Base-by-base conservation (phyloP, 2,797 vertebrate species). In the Eleutherodactylus coqui region DNA sequence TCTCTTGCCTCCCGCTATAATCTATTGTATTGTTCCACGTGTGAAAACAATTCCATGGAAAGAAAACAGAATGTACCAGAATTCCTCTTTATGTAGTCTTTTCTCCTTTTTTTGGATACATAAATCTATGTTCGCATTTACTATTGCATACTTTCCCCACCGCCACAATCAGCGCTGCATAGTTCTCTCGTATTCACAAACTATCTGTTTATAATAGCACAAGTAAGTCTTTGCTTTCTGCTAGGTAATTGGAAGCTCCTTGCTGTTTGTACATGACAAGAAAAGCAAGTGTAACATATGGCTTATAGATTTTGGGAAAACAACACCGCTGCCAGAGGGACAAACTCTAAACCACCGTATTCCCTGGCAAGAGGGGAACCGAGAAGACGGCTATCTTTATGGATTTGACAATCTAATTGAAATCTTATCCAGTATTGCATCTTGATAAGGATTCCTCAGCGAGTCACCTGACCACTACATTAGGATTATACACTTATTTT, bases 291-390 rank as follows among this genome's bases (percentile, higher is more conserved):
- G 96, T 0, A 94, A 98, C 9, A 95, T 99, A 77, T 99, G 98
- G 98, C 96, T 99, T 83, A 99, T 99, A 5, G 98, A 99, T 94
- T 99, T 99, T 90, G 98, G 98, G 73, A 99, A 97, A 93, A 99
- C 98, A 84, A 98, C 96, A 0, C 93, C 93, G 47, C 92, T 99
- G 41, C 96, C 96, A 0, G 96, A 97, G 11, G 97, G 96, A 90
- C 95, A 97, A 90, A 96, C 88, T 14, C 92, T 99, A 90, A 94
- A 95, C 89, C 98, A 99, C 88, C 91, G 94, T 86, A 91, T 96
- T 80, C 95, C 96, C 76, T 99, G 98, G 98, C 93, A 97, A 90
- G 97, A 98, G 91, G 98, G 98, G 87, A 99, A 99, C 93, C 94
- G 96, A 11, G 98, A 99, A 89, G 98, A 99, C 6, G 98, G 98